A percentile compares a stretch with the other conserved stretches of the same genome.
These are phyloP conservation scores for Todus mexicanus DNA, from an alignment of 2,797 vertebrate genomes.

Conservation along the genomic window DNA sequence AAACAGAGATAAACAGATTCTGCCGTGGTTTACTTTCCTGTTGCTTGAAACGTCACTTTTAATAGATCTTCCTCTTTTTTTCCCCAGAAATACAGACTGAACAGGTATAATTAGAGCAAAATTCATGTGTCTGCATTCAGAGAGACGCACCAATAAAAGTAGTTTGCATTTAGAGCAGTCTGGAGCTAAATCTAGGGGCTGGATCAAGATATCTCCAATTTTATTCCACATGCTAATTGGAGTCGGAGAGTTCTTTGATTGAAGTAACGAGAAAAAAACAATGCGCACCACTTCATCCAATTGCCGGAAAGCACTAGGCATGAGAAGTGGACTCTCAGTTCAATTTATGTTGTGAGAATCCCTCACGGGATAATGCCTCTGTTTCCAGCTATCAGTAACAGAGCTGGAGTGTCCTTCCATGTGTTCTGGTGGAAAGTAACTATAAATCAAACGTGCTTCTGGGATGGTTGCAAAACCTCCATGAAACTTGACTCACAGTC, in stretches of 20 bases:
- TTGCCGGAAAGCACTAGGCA: background rate
- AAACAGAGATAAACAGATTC: background rate
- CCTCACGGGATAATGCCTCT: background rate
- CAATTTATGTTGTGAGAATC: background rate
- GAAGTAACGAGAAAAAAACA: background rate
- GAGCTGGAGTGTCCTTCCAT: background rate
- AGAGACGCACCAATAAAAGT: background rate
- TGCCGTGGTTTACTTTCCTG: background rate
- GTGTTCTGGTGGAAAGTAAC: background rate
- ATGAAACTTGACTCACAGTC: conserved; percentile 64
- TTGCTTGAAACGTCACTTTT: background rate
- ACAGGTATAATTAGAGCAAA: background rate
- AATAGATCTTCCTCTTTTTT: background rate
- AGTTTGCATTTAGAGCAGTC: background rate
- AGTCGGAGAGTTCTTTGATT: background rate
- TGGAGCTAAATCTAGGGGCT: background rate
- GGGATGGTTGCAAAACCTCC: conserved; percentile 30
- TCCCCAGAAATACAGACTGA: background rate
- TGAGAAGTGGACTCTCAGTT: background rate
- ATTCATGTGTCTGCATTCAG: background rate
- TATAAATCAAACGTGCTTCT: conserved; percentile 29
- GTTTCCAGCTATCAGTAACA: background rate
- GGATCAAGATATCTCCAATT: background rate
- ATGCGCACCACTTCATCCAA: background rate
- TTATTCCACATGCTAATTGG: background rate